These are phyloP conservation scores for Zoroaster sp. DNA, from an alignment of 53 echinoderm and acorn worm genomes.

Conservation along the genomic window DNA sequence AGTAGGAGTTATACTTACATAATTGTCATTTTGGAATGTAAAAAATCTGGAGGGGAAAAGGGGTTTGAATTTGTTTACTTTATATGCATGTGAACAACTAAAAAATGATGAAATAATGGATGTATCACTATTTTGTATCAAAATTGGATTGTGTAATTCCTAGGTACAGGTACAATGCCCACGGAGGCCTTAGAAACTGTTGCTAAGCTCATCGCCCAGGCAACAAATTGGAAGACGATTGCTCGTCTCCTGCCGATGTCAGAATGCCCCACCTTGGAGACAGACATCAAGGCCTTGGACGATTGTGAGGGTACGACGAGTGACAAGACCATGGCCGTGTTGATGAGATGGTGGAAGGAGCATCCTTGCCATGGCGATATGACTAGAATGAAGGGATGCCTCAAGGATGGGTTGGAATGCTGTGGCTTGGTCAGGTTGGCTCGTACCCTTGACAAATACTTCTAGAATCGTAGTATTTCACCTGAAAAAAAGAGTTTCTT, in stretches of 20 bases:
- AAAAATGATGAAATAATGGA: neutral
- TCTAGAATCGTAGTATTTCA: neutral
- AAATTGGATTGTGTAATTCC: no score
- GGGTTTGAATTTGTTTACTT: no score
- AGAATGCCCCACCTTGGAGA: conserved; percentile 25
- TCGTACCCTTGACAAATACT: conserved; percentile 42
- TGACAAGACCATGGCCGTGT: conserved; percentile 55
- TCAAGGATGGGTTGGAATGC: conserved; percentile 54
- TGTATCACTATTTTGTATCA: neutral
- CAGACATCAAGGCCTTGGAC: conserved; percentile 41
- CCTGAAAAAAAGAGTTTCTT: no score
- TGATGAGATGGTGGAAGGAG: conserved; percentile 55
- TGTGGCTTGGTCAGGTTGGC: conserved; percentile 54
- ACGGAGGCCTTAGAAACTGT: conserved; percentile 7
- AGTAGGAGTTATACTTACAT: no score
- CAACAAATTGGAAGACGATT: conserved; percentile 52
- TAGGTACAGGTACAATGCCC: neutral
- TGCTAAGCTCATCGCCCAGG: conserved; percentile 29
- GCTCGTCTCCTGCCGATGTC: conserved; percentile 56
- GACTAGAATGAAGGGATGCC: neutral
- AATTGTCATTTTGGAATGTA: no score
- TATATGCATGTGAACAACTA: no score
- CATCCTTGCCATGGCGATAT: conserved; percentile 16
- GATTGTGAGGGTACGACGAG: conserved; percentile 33
- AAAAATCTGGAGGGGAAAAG: no score